Base-by-base conservation (phyloP, 23 tunicate species). In the Trididemnum nubilum region DNA sequence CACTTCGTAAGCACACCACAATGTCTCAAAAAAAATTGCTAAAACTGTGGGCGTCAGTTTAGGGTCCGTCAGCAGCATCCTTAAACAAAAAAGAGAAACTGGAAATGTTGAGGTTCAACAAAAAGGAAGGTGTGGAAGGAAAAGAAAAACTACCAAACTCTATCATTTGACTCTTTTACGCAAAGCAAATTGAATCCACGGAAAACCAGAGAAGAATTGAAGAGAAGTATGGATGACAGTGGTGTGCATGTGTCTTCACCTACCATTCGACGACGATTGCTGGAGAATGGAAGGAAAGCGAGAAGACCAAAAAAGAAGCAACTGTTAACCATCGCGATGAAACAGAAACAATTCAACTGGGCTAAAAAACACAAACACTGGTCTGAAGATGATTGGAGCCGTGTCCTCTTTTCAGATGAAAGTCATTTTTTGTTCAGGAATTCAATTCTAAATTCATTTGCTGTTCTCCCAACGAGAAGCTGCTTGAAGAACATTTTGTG, bases 41-140 rank as follows among this genome's bases (percentile, higher is more conserved):
- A 38, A 67, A 67, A 67, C 26, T 67, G 74, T 67, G 74, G 74
- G 37, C 74, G 74, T 67, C 74, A 67, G 38, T 67, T 31, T 67
- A 67, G 38, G 74, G 74, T 67, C 74, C 25, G 38, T 30, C 26
- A 67, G 74, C 74, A 67, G 74, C 74, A 67, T 33, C 25, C 38
- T 67, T 12, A 67, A n/a, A 67, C 38, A 67, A 67, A 67, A 67
- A 67, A 67, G 74, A 33, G 74, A 67, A 67, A 67, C 74, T 12
- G 74, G 74, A 67, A 67, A 67, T 67, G 74, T 67, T 67, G 74
- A 67, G 25, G 74, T 67, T 24, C 38, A 67, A 67, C 22, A 38
- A 67, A 67, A 67, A 67, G 74, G 38, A 67, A n/a, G n/a, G n/a
- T n/a, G n/a, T n/a, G n/a, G n/a, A n/a, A 67, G 74, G 74, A 67